These are phyloP conservation scores for Notodonta ziczac DNA, from an alignment of 2,888 invertebrate species.

Conservation along the genomic window DNA sequence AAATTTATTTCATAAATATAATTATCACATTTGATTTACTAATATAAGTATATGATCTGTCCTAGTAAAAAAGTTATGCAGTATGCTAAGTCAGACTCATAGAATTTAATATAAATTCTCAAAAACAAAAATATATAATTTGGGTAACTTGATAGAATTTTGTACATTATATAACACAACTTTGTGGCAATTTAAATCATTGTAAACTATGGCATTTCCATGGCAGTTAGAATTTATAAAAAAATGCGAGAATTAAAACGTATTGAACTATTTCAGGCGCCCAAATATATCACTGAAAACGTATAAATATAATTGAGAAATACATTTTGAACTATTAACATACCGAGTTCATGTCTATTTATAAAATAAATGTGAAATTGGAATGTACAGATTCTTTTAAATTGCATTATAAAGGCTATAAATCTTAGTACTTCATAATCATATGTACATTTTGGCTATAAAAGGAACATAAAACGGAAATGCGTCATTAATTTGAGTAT, in stretches of 20 bases:
- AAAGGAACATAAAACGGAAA: slow-evolving; percentile 58
- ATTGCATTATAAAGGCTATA: slow-evolving; percentile 29
- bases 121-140: slow-evolving; percentile 65
- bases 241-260: slow-evolving; percentile 29
- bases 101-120: slow-evolving; percentile 81
- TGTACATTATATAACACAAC: slow-evolving; percentile 77
- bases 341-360: slow-evolving; percentile 13
- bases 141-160: slow-evolving; percentile 77
- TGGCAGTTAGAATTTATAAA: slow-evolving; percentile 44
- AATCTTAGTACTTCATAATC: slow-evolving; percentile 27
- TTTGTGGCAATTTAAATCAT: slow-evolving; percentile 71
- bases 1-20: slow-evolving; percentile 66
- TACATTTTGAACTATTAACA: slow-evolving; percentile 14
- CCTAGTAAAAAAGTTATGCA: slow-evolving; percentile 66
- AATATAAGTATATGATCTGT: slow-evolving; percentile 69
- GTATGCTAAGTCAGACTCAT: slow-evolving; percentile 78
- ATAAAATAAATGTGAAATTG: slow-evolving; percentile 45
- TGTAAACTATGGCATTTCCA: slow-evolving; percentile 70
- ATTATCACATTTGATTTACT: slow-evolving; percentile 77
- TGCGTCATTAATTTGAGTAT: slow-evolving; percentile 40
- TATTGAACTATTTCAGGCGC: slow-evolving; percentile 53
- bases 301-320: too few relatives aligned
- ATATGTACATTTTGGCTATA: slow-evolving; percentile 47
- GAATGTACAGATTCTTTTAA: slow-evolving; percentile 65
- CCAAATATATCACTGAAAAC: slow-evolving; percentile 13